Conservation (phyloP, 2,888 invertebrate genomes). For the Drosophila nr. perissopoda region DNA sequence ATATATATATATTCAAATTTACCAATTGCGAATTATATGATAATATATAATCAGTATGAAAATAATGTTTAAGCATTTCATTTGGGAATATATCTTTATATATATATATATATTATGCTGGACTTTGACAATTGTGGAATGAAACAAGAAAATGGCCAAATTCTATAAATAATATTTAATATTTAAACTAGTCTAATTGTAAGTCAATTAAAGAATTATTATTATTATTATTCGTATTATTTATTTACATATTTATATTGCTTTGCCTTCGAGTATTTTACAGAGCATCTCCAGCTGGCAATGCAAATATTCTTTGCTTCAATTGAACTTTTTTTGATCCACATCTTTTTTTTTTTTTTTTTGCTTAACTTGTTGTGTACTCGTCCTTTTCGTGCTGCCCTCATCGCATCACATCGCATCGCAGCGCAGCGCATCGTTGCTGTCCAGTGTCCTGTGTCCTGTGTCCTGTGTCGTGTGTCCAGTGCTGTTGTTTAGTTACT, state of each 20-base stretch:
- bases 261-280: neutral
- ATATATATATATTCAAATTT: too few relatives aligned
- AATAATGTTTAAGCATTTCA: too few relatives aligned
- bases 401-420: slow-evolving; percentile 12
- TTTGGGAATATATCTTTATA: too few relatives aligned
- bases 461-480: slow-evolving; percentile 26
- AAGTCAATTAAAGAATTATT: neutral
- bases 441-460: slow-evolving; percentile 32
- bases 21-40: neutral
- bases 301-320: slow-evolving; percentile 2
- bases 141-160: neutral
- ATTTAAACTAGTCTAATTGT: neutral
- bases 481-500: slow-evolving; percentile 76
- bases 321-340: slow-evolving; percentile 33
- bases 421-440: slow-evolving; percentile 21
- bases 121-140: too few relatives aligned
- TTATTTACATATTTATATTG: too few relatives aligned
- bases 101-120: too few relatives aligned
- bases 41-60: neutral
- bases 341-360: neutral
- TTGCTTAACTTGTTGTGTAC: slow-evolving; percentile 46
- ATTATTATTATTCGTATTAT: too few relatives aligned
- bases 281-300: slow-evolving; percentile 13
- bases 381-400: slow-evolving; percentile 23
- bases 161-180: neutral